A percentile compares a stretch with the other conserved stretches of the same genome.
These are phyloP conservation scores for Solenodon paradoxus DNA, from an alignment of 2,113 vertebrate genomes.

Conservation along the genomic window DNA sequence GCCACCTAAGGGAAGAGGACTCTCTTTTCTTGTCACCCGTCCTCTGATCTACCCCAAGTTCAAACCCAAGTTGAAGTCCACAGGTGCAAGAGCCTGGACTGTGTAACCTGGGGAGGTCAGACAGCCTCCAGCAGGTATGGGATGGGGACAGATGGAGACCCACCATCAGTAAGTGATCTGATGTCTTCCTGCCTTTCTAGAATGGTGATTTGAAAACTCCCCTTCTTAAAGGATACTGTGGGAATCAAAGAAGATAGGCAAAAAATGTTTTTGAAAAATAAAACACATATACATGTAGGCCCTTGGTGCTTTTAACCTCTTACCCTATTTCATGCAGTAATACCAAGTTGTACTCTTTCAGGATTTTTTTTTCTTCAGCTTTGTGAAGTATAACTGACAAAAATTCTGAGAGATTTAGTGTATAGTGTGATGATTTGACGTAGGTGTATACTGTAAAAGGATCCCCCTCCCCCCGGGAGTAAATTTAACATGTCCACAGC, in stretches of 20 bases:
- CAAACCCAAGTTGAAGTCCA: neutral
- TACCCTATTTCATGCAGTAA: neutral
- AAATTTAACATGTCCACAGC: no score
- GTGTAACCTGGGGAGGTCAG: neutral
- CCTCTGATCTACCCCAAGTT: neutral
- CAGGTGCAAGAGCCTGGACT: neutral
- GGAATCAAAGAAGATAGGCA: neutral
- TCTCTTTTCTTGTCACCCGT: neutral
- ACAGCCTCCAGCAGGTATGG: neutral
- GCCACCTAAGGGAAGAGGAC: neutral
- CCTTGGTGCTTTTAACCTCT: neutral
- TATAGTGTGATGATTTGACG: neutral
- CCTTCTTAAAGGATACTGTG: neutral
- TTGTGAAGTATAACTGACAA: neutral
- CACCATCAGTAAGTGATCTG: neutral
- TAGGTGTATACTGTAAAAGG: no score
- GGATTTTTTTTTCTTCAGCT: neutral
- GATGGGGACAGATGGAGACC: neutral
- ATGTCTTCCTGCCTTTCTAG: neutral
- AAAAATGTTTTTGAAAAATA: neutral
- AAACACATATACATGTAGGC: neutral
- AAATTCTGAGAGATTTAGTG: neutral
- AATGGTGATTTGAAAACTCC: neutral
- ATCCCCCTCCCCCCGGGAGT: no score
- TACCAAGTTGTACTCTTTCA: neutral